A percentile compares a stretch with the other conserved stretches of the same genome.
These are phyloP conservation scores for Urophycis tenuis DNA, from an alignment of 2,797 vertebrate species.

Conservation along the genomic window DNA sequence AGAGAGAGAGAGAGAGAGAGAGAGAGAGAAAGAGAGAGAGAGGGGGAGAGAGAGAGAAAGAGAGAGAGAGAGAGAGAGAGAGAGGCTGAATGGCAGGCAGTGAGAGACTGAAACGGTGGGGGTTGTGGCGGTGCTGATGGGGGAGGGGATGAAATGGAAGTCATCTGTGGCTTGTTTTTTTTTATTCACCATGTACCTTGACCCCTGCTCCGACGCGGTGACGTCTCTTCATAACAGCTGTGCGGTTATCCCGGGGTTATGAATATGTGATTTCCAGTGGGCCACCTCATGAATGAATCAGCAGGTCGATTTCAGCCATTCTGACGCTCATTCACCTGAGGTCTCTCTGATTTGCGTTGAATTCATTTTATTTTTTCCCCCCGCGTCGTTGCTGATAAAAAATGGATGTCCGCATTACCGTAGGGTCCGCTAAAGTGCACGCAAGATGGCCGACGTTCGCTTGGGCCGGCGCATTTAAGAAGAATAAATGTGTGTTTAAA, in stretches of 20 bases:
- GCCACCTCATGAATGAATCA: background rate
- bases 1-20: conserved; percentile 8
- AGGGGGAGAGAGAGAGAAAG: conserved; percentile 5
- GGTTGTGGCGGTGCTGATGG: background rate
- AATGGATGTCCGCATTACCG: too few relatives aligned
- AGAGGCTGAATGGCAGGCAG: background rate
- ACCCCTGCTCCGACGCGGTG: background rate
- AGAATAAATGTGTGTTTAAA: too few relatives aligned
- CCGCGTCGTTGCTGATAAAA: too few relatives aligned
- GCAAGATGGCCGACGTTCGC: too few relatives aligned
- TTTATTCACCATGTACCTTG: background rate
- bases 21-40: conserved; percentile 5
- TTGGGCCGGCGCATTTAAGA: too few relatives aligned
- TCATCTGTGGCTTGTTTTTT: too few relatives aligned
- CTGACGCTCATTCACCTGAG: too few relatives aligned
- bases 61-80: conserved; percentile 3
- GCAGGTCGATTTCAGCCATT: too few relatives aligned
- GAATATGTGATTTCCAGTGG: background rate
- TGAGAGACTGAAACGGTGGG: too few relatives aligned
- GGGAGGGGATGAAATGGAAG: conserved; percentile 14
- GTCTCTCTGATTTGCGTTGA: too few relatives aligned
- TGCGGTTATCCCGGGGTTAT: background rate
- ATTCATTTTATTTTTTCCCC: too few relatives aligned
- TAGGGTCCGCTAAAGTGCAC: too few relatives aligned
- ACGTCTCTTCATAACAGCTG: background rate